Percentiles rank a stretch among this genome's conserved stretches.
These are phyloP conservation scores for Zapornia atra DNA, from an alignment of 2,113 vertebrate genomes.

Conservation along the genomic window DNA sequence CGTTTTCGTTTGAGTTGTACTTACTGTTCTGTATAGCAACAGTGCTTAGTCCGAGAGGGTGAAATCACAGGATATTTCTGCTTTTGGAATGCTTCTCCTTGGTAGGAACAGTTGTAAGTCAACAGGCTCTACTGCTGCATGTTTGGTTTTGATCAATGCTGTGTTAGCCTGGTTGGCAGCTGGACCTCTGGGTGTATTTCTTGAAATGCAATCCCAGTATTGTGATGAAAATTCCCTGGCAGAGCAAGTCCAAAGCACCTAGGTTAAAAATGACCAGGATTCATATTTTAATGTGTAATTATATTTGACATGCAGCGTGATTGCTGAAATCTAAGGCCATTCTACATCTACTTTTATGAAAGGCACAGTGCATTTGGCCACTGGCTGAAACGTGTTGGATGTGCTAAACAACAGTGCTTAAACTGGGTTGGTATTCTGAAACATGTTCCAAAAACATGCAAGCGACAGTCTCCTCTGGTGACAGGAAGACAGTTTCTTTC, in stretches of 20 bases:
- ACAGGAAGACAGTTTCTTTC: background rate
- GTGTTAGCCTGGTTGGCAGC: background rate
- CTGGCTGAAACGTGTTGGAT: conserved; percentile 35
- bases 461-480: background rate
- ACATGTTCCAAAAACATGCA: background rate
- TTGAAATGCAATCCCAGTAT: background rate
- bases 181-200: background rate
- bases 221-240: background rate
- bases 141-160: background rate
- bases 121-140: accelerated
- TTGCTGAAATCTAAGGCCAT: background rate
- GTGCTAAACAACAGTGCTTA: background rate
- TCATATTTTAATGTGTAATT: background rate
- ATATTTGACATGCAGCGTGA: background rate
- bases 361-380: background rate
- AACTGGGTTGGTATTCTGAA: background rate
- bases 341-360: background rate
- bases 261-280: conserved; percentile 21
- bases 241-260: background rate
- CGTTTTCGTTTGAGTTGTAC: background rate
- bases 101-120: background rate
- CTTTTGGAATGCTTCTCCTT: background rate
- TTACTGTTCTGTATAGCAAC: background rate
- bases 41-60: background rate
- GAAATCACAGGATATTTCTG: background rate